Evolutionary conservation across 2,797 vertebrate genomes (phyloP).

Genomic region (Tapirus indicus): DNA sequence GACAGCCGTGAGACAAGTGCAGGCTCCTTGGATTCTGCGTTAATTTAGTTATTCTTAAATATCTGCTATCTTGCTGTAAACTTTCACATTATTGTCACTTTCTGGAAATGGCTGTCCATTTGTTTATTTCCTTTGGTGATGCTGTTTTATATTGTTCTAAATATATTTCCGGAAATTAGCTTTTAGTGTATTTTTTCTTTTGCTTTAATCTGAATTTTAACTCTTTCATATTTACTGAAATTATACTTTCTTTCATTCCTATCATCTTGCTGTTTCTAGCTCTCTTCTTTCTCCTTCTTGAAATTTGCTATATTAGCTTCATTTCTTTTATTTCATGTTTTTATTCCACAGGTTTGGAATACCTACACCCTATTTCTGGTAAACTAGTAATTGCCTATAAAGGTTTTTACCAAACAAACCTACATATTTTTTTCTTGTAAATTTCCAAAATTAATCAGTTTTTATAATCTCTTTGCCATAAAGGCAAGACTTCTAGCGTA

Average conservation of each 20-base stretch:
- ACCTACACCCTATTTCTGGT: background rate
- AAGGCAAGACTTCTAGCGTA: background rate
- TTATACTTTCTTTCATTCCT: background rate
- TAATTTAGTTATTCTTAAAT: too few species aligned
- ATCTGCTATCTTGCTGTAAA: background rate
- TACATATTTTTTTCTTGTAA: background rate
- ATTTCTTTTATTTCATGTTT: background rate
- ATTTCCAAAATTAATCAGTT: background rate
- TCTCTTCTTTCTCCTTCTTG: background rate
- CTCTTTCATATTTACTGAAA: background rate
- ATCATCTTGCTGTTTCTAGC: background rate
- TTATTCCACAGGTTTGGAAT: background rate
- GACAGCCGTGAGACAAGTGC: fast-evolving
- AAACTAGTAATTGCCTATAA: background rate
- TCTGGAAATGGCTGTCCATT: background rate
- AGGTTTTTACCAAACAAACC: background rate
- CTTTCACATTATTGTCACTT: background rate
- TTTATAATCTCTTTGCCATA: background rate
- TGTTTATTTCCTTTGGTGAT: too few species aligned
- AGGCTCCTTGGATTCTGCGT: fast-evolving
- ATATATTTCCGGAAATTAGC: background rate
- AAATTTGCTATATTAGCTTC: background rate
- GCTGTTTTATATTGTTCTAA: background rate
- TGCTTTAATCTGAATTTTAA: background rate
- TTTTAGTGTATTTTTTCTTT: background rate